Evolutionary conservation across 2,888 invertebrate species (phyloP), one percentile per base, ranked within the genome.

Genomic region (Meiosimyza decipiens): DNA sequence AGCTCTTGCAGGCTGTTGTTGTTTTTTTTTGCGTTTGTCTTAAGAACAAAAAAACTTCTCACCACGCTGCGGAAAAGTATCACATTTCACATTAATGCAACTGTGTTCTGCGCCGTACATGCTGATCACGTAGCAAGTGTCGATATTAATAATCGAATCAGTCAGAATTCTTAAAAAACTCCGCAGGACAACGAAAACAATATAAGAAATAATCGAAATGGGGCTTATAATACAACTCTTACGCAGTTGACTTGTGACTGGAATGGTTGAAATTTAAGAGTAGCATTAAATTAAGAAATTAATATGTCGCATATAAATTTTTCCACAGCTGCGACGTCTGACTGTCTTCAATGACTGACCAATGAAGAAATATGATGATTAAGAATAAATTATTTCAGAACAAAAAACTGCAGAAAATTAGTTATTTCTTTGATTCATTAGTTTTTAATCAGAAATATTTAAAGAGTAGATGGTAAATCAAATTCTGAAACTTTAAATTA

Each of bases 71-170:
- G 13, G 18, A 13, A 63, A 5, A 9, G 18, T 49, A 47, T 63
- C 63, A 49, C 50, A 18, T 50, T 18, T 11, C 50, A 16, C 40
- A 55, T 67, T 67, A 49, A 9, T 67, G 55, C 40, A 55, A 33
- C 40, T 40, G 40, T 9, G 18, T 22, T 67, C 18, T 67, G 67
- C 57, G 57, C 55, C 57, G 49, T 57, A 16, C 57, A 55, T 57
- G 22, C 67, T 67, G 67, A 66, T 54, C 66, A 66, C 66, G 66
- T 66, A 54, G 49, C 52, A 33, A 40, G 52, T 66, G 66, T 66
- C 66, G 55, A 55, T 66, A 66, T 66, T 66, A 55, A 66, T 16
- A 66, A 66, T 66, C 66, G 40, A 55, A 16, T 33, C 33, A 51
- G 51, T 51, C 15, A 50, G 51, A 65, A 65, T 52, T 22, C 50